phyloP scores from a whole-genome alignment of 2,888 invertebrate genomes.

The Bembecia ichneumoniformis region DNA sequence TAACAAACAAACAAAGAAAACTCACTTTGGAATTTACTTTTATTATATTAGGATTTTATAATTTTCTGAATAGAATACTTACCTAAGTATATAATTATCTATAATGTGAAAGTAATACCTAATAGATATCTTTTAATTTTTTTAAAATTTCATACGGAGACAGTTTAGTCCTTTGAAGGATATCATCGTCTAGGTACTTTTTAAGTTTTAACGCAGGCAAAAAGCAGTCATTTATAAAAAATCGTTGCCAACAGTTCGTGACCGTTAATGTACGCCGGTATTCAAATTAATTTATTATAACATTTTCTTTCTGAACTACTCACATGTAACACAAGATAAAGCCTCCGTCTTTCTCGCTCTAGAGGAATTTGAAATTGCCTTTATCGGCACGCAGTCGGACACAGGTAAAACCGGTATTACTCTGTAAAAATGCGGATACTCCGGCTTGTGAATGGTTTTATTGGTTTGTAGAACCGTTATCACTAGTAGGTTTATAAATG shows the following conservation, averaged over 20 bases:
- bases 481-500: constrained; percentile 53
- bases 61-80: too few relatives aligned
- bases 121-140: too few relatives aligned
- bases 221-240: too few relatives aligned
- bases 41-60: too few relatives aligned
- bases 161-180: too few relatives aligned
- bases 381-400: constrained; percentile 52
- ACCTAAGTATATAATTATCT: too few relatives aligned
- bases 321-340: constrained; percentile 27
- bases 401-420: constrained; percentile 67
- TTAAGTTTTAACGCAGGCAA: too few relatives aligned
- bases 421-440: constrained; percentile 33
- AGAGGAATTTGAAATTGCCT: constrained; percentile 64
- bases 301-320: constrained; percentile 40
- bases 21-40: too few relatives aligned
- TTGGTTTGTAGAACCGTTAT: constrained; percentile 38
- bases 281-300: constrained; percentile 55
- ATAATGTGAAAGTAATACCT: too few relatives aligned
- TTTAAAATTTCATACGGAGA: too few relatives aligned
- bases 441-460: constrained; percentile 28
- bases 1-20: too few relatives aligned
- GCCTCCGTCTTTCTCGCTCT: constrained; percentile 64
- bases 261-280: constrained; percentile 49
- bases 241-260: constrained; percentile 6
- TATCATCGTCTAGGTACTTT: too few relatives aligned